Evolutionary conservation across 2,797 vertebrate species (phyloP).

Genomic region (Diceros bicornis): DNA sequence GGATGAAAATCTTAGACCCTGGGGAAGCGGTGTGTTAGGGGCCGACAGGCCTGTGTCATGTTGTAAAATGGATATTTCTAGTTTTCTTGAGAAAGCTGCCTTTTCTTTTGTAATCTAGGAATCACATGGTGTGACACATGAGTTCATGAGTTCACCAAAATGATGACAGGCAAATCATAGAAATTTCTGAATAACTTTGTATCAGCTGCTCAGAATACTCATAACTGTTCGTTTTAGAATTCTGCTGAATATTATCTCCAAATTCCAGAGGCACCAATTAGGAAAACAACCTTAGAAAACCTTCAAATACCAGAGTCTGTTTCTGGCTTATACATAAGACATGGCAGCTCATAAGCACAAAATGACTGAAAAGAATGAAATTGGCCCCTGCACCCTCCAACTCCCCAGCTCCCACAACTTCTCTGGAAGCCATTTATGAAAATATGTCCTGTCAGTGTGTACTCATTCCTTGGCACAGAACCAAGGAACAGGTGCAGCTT

Average conservation of each 20-base stretch:
- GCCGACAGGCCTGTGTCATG: background rate
- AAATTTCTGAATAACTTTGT: conserved; percentile 42
- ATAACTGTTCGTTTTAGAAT: background rate
- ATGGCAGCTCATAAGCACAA: background rate
- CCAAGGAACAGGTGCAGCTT: background rate
- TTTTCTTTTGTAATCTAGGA: conserved; percentile 27
- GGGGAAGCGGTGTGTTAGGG: background rate
- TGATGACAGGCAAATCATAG: background rate
- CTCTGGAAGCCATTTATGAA: background rate
- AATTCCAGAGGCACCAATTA: background rate
- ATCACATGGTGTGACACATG: background rate
- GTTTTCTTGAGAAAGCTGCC: background rate
- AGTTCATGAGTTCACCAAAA: conserved; percentile 33
- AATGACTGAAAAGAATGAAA: background rate
- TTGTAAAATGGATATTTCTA: background rate
- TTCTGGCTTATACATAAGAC: background rate
- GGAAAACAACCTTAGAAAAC: conserved; percentile 11
- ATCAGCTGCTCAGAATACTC: background rate
- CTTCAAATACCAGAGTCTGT: background rate
- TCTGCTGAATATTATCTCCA: background rate
- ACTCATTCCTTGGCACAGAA: background rate
- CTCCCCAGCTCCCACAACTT: background rate
- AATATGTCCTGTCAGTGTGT: background rate
- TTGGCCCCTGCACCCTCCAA: background rate
- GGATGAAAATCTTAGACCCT: background rate